Base-by-base conservation (phyloP, 2,113 vertebrate species). In the Rhynchomys soricoides region DNA sequence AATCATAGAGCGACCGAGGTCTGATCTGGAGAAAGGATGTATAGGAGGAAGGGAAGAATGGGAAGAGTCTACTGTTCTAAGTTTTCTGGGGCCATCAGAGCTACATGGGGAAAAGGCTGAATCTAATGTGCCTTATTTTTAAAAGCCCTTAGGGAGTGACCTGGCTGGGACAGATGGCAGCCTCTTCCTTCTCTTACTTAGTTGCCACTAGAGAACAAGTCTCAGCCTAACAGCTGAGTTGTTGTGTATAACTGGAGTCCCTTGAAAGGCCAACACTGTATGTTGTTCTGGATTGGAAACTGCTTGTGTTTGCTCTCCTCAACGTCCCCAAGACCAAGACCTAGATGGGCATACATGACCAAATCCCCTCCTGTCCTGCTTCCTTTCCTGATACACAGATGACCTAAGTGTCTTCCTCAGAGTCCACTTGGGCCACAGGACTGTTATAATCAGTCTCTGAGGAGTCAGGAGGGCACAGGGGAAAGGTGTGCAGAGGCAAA, bases 351-450 rank as follows among this genome's bases (percentile, higher is more conserved):
- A 24, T 7, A 26, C n/a, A 1, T 24, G 77, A 83, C 15, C 21
- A 81, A 75, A 40, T 1, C 37, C 10, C 40, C 1, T 2, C 45
- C 17, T 21, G 2, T 3, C 68, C 1, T 0, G 6, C 48, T 45
- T 21, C 3, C 55, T 55, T 74, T 64, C 19, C 37, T 9, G 7
- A 94, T 79, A 21, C 50, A 16, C 3, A 10, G 10, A 9, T 6
- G 64, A 37, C 24, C 0, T 43, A 5, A 48, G 34, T 12, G 9
- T 74, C 73, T 66, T 57, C 75, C 45, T 74, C 43, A 2, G 37
- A 57, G 66, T 34, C 40, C 45, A 5, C 0, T 34, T 55, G 59
- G 34, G 64, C 34, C 24, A 16, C 10, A 2, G 15, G 13, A 21
- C 40, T 19, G 8, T 45, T 16, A 8, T 12, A 11, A 64, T 31